Evolutionary conservation across 2,888 invertebrate genomes (phyloP), one percentile per base, ranked within the genome.

Genomic region (Trichogramma evanescens): DNA sequence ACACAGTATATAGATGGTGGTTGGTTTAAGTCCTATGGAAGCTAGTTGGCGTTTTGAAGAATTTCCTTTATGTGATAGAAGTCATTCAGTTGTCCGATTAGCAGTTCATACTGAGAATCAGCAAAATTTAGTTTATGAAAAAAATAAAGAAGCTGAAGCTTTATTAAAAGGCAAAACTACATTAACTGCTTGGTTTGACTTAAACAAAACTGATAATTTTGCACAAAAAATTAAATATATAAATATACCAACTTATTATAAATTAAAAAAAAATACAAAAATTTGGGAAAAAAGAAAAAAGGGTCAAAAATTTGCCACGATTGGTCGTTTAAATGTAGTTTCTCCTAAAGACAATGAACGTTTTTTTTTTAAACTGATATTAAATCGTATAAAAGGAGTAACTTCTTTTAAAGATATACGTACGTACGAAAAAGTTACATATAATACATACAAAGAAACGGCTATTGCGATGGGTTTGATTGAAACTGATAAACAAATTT

Each of bases 301-400:
- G 26, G 13, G 26, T 6, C 26, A 10, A 26, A 10, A 38, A 4
- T 26, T 26, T 3, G 4, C n/a, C 13, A 26, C 10, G 4, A 50
- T 13, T 50, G 4, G 13, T 26, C 13, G 50, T 3, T 9, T 9
- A n/a, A 51, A 13, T 43, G 13, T n/a, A 4, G 54, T 54, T 39
- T 54, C 46, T 46, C 54, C 45, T 9, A 54, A 39, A 54, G 54
- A 46, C 40, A 6, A 8, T 6, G 46, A 54, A 54, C n/a, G 54
- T 4, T 54, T 54, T 46, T 9, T 3, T 39, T 54, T 46, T 40
- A 54, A 46, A 46, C 10, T 46, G 39, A 54, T 50, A 50, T 50
- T 50, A 40, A 50, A 7, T 40, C 6, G 40, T 8, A 9, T 40
- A 40, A 50, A 6, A 39, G 50, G 54, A 1, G 39, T 39, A 0